phyloP scores from a whole-genome alignment of 2,888 invertebrate species.

The Rhimphoctona megacephalus region DNA sequence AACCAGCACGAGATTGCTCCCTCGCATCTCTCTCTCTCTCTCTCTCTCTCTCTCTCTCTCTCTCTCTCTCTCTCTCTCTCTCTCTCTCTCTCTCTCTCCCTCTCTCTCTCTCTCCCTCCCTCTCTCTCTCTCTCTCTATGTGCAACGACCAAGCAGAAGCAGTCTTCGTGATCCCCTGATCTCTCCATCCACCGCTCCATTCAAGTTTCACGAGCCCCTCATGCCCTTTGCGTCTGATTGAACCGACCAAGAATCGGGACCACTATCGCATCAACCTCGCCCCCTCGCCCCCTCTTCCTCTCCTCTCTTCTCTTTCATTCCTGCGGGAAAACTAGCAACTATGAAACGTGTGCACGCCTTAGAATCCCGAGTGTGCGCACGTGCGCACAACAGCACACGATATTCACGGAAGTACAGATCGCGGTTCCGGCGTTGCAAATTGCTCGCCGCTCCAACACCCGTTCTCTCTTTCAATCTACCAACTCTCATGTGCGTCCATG shows the following conservation, averaged over 20 bases:
- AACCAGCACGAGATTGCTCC: conserved; percentile 78
- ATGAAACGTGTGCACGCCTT: conserved; percentile 61
- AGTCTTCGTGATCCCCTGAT: conserved; percentile 66
- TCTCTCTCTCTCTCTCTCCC: no score
- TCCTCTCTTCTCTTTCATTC: conserved; percentile 56
- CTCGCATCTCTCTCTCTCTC: conserved; percentile 51
- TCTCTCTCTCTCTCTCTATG: conserved; percentile 20
- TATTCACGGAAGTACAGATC: conserved; percentile 73
- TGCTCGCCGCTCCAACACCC: conserved; percentile 61
- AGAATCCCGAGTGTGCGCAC: conserved; percentile 66
- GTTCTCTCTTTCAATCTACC: conserved; percentile 47
- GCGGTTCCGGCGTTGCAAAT: conserved; percentile 73
- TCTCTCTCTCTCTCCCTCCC: conserved; percentile 42
- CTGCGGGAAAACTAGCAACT: conserved; percentile 72
- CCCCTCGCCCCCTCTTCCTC: conserved; percentile 23
- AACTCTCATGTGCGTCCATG: not conserved
- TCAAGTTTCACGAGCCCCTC: conserved; percentile 75
- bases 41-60: conserved; percentile 34
- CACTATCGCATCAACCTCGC: conserved; percentile 21
- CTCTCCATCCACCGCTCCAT: conserved; percentile 72
- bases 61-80: no score
- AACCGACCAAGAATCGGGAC: conserved; percentile 72
- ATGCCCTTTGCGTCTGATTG: conserved; percentile 79
- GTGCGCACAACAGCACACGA: conserved; percentile 65
- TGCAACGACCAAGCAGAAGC: conserved; percentile 30